Evolutionary conservation across 2,113 vertebrate genomes (phyloP), one percentile per base, ranked within the genome.

Genomic region (Hucho hucho): DNA sequence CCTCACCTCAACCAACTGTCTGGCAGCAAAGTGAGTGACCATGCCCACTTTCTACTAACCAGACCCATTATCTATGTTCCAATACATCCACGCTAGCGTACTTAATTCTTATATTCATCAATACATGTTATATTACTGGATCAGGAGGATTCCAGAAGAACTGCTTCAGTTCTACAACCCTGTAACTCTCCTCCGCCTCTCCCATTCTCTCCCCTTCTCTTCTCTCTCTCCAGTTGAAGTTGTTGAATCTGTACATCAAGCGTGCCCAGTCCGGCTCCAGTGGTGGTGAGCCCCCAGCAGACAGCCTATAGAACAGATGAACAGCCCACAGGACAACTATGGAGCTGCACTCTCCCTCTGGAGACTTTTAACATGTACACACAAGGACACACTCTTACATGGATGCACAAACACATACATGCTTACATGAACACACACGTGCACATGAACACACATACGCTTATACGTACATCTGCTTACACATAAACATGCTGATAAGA

Each of bases 201-300:
- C 32, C n/a, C n/a, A n/a, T 32, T 70, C 67, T 83, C 81, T 88
- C 65, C 74, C 4, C 18, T 18, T 82, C 28, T 9, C 20, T 73
- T 70, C 69, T 53, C 82, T 84, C 28, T 74, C 46, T 77, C 26
- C 88, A 99, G 97, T 95, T 98, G 92, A 99, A 99, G 91, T 92
- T 99, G 87, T 83, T 99, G 91, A 98, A 98, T 86, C 93, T 99
- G 70, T 99, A 99, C 91, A 99, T 99, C 93, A 98, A 97, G 83
- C 97, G 97, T 18, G 96, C 97, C 87, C 97, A 99, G 71, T 97
- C 95, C 1, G 96, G 97, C 81, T 94, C 95, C 75, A 91, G 93
- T 70, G 93, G 93, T 83, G 89, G 91, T 2, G 97, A 98, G 58
- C 93, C 93, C 53, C 83, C 95, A 3, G 79, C 95, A 78, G 97